Evolutionary conservation across 2,113 vertebrate species (phyloP), one percentile per base, ranked within the genome.

Genomic region (Canis aureus): DNA sequence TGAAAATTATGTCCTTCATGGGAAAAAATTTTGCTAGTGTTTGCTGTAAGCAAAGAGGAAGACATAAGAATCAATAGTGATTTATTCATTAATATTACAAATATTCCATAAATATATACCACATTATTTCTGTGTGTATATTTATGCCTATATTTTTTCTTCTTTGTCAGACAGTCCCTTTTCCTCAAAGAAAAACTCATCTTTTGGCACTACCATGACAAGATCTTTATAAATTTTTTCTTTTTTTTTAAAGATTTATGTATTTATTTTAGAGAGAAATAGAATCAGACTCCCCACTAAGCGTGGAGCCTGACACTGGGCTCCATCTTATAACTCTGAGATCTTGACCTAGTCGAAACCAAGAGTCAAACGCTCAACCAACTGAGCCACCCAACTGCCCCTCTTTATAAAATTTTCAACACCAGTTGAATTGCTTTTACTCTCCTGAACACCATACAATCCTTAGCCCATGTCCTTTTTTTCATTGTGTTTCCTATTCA

Each of bases 1-100:
- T 86, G 51, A 92, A 96, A 94, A 87, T 90, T 49, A 59, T 57
- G 25, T 88, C 43, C 27, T 87, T 69, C 73, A 69, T 29, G 51
- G 88, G 62, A 15, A 62, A 76, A 83, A 22, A 51, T 32, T 78
- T 66, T 84, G 62, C 79, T 53, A 29, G 57, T 62, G 69, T 55
- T 27, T 67, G 4, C 12, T 67, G 10, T 6, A 85, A 80, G 73
- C 57, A 53, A 73, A 67, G 57, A 79, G 84, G 66, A 79, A 62
- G 17, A 29, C 49, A 12, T 6, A 76, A 8, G 11, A 64, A 49
- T 76, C 43, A 13, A 8, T 5, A 43, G 35, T 2, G 19, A 27
- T 8, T 60, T 17, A 16, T 25, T 62, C 9, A 51, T 69, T 84
- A 49, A 13, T 43, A 22, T 80, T 11, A 51, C 19, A 94, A 19